phyloP scores from a whole-genome alignment of 2,113 vertebrate species.

The Thalassoma bifasciatum region DNA sequence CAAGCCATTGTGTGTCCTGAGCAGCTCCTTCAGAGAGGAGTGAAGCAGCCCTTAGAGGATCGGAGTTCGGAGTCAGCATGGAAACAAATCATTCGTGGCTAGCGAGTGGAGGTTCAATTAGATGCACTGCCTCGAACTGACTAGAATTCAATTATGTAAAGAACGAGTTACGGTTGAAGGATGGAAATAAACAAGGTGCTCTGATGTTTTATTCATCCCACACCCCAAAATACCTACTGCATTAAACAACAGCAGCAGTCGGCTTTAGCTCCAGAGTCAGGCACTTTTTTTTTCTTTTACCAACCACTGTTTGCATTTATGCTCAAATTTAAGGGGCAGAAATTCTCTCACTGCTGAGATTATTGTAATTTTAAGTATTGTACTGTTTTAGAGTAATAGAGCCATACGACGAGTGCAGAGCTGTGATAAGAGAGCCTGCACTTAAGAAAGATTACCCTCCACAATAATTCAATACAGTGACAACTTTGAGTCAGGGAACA shows the following conservation, averaged over 20 bases:
- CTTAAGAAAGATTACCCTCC: conserved; percentile 27
- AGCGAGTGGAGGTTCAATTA: conserved; percentile 67
- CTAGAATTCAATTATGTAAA: conserved; percentile 77
- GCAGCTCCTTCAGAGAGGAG: not conserved
- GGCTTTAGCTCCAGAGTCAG: conserved; percentile 23
- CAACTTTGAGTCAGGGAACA: conserved; percentile 26
- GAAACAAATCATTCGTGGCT: conserved; percentile 73
- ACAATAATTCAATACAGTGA: conserved; percentile 23
- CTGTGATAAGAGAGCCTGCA: conserved; percentile 32
- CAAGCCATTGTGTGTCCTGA: conserved; percentile 6
- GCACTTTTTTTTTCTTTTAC: conserved; percentile 1
- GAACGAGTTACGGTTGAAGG: conserved; percentile 73
- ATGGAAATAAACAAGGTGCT: conserved; percentile 78
- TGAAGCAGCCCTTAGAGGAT: conserved; percentile 29
- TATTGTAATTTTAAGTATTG: conserved; percentile 41
- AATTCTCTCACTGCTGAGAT: conserved; percentile 44
- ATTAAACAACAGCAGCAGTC: conserved; percentile 65
- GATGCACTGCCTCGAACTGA: conserved; percentile 65
- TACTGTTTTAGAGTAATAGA: conserved; percentile 20
- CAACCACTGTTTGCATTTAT: conserved; percentile 39
- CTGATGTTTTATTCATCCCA: conserved; percentile 79
- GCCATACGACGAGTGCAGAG: not conserved
- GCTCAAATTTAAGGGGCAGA: conserved; percentile 34
- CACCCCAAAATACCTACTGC: conserved; percentile 68
- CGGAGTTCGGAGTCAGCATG: conserved; percentile 50